These are phyloP conservation scores for Hipparchia semele DNA, from an alignment of 2,888 invertebrate species.

Conservation along the genomic window DNA sequence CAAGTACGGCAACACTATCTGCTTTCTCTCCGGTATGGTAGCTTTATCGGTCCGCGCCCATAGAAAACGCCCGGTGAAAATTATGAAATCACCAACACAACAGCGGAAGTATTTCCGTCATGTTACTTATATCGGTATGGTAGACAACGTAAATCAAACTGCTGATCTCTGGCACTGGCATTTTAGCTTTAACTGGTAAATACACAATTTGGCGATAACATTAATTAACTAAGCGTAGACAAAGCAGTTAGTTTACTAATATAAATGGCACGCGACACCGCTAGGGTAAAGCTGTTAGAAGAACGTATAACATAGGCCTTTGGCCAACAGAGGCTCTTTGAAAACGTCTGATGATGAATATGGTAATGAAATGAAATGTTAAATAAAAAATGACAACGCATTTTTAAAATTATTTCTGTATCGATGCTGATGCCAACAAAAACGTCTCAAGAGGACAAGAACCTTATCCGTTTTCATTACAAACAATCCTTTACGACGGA, in stretches of 20 bases:
- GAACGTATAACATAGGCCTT: too few species aligned
- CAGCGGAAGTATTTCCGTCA: conserved; percentile 39
- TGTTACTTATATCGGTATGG: conserved; percentile 14
- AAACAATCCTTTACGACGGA: neutral
- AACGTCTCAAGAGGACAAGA: conserved; percentile 7
- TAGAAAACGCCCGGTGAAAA: conserved; percentile 71
- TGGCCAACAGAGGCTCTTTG: too few species aligned
- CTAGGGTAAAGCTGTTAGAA: too few species aligned
- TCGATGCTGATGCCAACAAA: neutral
- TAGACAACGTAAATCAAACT: conserved; percentile 10
- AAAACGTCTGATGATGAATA: neutral
- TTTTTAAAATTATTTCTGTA: neutral
- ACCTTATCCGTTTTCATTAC: neutral
- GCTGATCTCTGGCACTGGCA: too few species aligned
- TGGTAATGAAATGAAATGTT: neutral
- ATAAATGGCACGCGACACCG: too few species aligned
- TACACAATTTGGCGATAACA: too few species aligned
- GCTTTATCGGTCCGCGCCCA: conserved; percentile 64
- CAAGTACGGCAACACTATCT: conserved; percentile 70
- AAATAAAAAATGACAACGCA: neutral
- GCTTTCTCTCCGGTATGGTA: conserved; percentile 68
- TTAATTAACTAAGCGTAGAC: too few species aligned
- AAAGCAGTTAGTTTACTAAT: too few species aligned
- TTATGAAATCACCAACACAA: conserved; percentile 60
- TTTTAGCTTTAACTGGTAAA: too few species aligned